Conservation (phyloP, 2,113 vertebrate species). For the Ifrita kowaldi region DNA sequence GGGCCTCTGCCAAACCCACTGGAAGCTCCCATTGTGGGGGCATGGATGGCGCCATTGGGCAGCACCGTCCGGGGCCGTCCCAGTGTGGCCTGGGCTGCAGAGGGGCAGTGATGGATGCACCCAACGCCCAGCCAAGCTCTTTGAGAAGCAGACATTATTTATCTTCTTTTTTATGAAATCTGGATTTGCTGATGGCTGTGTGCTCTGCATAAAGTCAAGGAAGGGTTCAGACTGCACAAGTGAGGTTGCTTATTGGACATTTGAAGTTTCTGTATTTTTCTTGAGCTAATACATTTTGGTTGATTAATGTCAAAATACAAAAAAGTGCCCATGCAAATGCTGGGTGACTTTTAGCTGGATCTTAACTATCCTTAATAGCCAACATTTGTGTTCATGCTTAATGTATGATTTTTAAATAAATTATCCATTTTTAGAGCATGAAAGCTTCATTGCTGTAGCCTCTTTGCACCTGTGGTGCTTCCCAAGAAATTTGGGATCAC, state of each 20-base stretch:
- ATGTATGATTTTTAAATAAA: background rate
- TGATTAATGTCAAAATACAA: background rate
- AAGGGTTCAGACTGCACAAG: background rate
- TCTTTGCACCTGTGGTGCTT: background rate
- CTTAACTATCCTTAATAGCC: background rate
- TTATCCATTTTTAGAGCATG: background rate
- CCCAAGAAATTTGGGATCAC: background rate
- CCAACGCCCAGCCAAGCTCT: background rate
- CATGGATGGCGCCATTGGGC: fast-evolving
- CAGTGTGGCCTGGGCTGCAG: background rate
- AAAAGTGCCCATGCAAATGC: background rate
- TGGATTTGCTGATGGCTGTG: background rate
- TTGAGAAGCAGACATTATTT: background rate
- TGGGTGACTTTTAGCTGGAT: background rate
- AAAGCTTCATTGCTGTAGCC: background rate
- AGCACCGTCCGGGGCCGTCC: background rate
- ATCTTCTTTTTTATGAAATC: background rate
- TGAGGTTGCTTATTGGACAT: background rate
- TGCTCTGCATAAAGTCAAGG: background rate
- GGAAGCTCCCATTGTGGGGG: fast-evolving
- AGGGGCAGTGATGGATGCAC: background rate
- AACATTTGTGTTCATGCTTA: background rate
- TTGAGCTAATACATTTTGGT: background rate
- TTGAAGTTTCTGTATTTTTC: background rate
- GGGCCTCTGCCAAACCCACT: fast-evolving